These are phyloP conservation scores for Xenopus tropicalis DNA, from an alignment of 2,113 vertebrate species.

Conservation along the genomic window DNA sequence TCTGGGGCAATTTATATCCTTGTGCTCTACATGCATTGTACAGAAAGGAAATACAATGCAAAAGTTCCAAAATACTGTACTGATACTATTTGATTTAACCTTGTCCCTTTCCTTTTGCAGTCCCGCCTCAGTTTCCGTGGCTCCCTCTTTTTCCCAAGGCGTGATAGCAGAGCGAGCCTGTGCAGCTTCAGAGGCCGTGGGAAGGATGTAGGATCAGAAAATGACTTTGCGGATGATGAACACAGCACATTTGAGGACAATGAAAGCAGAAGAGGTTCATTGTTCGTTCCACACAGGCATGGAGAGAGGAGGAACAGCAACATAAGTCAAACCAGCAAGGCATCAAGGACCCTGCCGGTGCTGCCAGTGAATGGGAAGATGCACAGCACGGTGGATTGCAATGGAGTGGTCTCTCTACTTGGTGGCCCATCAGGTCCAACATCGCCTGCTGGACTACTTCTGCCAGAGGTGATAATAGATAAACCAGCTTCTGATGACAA, in stretches of 20 bases:
- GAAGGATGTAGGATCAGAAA: conserved; percentile 83
- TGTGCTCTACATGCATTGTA: no score
- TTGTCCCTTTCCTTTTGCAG: conserved; percentile 59
- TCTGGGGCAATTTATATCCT: no score
- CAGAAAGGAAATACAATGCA: no score
- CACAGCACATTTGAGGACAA: conserved; percentile 89
- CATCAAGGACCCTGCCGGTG: conserved; percentile 72
- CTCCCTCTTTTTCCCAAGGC: conserved; percentile 82
- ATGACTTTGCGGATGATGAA: conserved; percentile 94
- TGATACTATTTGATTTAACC: no score
- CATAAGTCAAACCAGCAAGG: conserved; percentile 81
- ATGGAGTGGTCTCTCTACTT: conserved; percentile 85
- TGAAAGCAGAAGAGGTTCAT: conserved; percentile 82
- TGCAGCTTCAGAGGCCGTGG: conserved; percentile 85
- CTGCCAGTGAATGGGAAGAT: conserved; percentile 80
- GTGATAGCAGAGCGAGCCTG: conserved; percentile 89
- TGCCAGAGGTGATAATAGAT: conserved; percentile 82
- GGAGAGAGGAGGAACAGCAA: conserved; percentile 81
- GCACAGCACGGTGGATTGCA: conserved; percentile 90
- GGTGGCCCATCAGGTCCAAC: conserved; percentile 77
- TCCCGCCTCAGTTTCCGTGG: conserved; percentile 90
- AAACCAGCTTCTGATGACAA: conserved; percentile 61
- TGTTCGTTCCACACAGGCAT: conserved; percentile 76
- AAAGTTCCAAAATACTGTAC: no score
- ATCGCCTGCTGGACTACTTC: conserved; percentile 76